phyloP scores from a whole-genome alignment of 2,797 vertebrate species.

The Melopsittacus undulatus region DNA sequence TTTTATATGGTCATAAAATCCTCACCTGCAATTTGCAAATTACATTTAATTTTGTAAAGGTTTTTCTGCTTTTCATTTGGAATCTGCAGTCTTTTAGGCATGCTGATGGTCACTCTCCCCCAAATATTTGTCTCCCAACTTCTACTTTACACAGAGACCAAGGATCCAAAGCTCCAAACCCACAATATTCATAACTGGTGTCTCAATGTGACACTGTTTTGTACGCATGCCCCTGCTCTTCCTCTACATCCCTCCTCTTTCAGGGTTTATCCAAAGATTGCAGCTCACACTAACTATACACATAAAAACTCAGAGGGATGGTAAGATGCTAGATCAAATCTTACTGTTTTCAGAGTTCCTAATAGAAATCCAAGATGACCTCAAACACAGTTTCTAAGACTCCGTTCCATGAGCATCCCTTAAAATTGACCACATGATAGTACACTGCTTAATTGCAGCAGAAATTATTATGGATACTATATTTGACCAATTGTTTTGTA shows the following conservation, averaged over 20 bases:
- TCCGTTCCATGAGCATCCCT: not conserved
- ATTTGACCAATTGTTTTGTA: not conserved
- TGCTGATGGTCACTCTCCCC: conserved; percentile 1
- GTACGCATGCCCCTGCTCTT: not conserved
- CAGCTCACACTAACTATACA: not conserved
- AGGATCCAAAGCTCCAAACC: not conserved
- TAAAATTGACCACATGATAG: not conserved
- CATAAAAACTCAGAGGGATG: not conserved
- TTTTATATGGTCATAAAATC: not conserved
- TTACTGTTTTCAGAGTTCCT: not conserved
- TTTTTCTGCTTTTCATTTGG: conserved; percentile 2
- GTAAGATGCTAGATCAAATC: not conserved
- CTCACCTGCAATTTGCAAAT: not conserved
- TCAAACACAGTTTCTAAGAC: not conserved
- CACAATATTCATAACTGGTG: not conserved
- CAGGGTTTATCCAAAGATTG: not conserved
- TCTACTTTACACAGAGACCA: conserved; percentile 19
- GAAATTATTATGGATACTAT: not conserved
- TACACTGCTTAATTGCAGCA: not conserved
- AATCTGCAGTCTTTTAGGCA: conserved; percentile 7
- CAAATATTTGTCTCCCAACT: not conserved
- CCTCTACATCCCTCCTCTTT: not conserved
- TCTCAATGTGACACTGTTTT: not conserved
- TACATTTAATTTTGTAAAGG: not conserved
- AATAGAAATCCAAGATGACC: not conserved